Percentiles rank a stretch among this genome's conserved stretches.
phyloP scores from a whole-genome alignment of 2,797 vertebrate genomes.

The Enteromius argenteus region DNA sequence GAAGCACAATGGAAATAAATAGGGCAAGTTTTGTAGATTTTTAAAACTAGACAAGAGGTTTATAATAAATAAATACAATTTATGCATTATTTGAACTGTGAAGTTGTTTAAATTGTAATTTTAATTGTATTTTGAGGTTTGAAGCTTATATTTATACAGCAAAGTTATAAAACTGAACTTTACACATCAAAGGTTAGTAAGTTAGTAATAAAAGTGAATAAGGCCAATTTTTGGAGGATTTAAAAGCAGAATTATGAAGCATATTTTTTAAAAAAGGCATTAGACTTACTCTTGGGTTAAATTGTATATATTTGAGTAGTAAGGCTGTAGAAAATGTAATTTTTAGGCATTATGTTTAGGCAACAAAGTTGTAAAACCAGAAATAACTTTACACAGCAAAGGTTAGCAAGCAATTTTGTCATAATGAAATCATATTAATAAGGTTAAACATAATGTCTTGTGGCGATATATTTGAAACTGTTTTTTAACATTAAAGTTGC shows the following conservation, averaged over 20 bases:
- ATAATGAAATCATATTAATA: neutral
- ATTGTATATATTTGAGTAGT: neutral
- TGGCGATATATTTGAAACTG: neutral
- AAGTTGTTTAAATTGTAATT: neutral
- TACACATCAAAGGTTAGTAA: neutral
- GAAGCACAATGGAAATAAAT: neutral
- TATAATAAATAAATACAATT: neutral
- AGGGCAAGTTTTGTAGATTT: neutral
- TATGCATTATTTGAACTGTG: neutral
- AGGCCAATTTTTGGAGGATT: neutral
- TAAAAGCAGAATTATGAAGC: neutral
- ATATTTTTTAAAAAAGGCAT: neutral
- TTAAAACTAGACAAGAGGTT: neutral
- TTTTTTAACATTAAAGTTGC: neutral
- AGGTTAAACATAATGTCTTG: neutral
- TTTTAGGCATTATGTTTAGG: neutral
- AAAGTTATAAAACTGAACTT: neutral
- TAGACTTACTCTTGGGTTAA: neutral
- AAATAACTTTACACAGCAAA: neutral
- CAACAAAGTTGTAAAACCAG: neutral
- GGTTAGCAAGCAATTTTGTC: neutral
- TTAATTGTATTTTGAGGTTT: neutral
- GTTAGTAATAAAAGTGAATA: neutral
- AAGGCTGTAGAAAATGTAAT: neutral
- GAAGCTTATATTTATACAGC: neutral